Percentiles rank a stretch among this genome's conserved stretches.
These are phyloP conservation scores for Mobula birostris DNA, from an alignment of 2,113 vertebrate genomes.

Conservation along the genomic window DNA sequence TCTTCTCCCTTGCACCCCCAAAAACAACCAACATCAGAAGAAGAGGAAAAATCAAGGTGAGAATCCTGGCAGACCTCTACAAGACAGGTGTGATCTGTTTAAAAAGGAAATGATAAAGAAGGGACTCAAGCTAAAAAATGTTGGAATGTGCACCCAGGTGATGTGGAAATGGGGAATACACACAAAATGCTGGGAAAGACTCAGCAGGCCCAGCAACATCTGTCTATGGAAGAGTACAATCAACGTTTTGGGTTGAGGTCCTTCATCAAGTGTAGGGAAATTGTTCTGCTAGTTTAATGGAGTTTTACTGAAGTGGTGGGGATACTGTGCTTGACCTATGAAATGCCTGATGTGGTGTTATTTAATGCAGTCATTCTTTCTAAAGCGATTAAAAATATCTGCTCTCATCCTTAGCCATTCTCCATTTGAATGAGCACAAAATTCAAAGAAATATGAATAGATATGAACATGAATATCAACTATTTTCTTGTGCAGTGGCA, in stretches of 20 bases:
- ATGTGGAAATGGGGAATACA: too few species aligned
- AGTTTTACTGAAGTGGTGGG: background rate
- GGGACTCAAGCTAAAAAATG: too few species aligned
- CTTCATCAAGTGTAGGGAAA: background rate
- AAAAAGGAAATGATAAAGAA: background rate
- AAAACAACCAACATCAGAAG: background rate
- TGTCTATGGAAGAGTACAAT: too few species aligned
- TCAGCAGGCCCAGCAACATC: too few species aligned
- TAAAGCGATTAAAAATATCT: background rate
- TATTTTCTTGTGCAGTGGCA: background rate
- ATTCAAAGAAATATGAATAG: background rate
- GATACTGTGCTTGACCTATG: background rate
- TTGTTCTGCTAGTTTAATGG: background rate
- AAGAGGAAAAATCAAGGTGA: background rate
- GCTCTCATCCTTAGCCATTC: background rate
- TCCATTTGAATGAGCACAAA: background rate
- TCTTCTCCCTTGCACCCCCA: too few species aligned
- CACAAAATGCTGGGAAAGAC: too few species aligned
- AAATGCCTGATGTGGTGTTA: background rate
- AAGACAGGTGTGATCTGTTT: background rate
- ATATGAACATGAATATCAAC: background rate
- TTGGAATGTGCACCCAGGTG: background rate
- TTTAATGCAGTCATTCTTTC: background rate
- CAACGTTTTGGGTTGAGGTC: too few species aligned
- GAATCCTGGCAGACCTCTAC: background rate